Evolutionary conservation across 2,797 vertebrate genomes (phyloP), one percentile per base, ranked within the genome.

Genomic region (Salmo trutta): DNA sequence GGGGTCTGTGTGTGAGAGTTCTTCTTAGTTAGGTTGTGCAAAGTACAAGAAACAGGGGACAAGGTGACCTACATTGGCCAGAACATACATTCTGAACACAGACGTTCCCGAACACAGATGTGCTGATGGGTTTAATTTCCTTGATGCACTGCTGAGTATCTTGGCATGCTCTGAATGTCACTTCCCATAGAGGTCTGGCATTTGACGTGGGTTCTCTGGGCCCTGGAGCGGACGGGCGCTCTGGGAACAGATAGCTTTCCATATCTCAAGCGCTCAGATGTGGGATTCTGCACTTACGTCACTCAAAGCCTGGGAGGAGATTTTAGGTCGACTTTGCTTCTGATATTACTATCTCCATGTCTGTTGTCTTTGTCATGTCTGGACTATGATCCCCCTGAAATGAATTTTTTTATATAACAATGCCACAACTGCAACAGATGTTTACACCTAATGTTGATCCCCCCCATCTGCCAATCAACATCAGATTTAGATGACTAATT

Each of bases 101-200:
- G 59, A 64, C 5, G 17, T 19, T 19, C 53, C 53, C 5, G 17
- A 56, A 6, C 53, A 56, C 53, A 56, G 59, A 12, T 10, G 86
- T 71, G 80, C 80, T 85, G 87, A 90, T 81, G 78, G 80, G 90
- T 91, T 92, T 91, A 1, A 90, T 90, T 87, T 87, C 86, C 77
- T 90, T 81, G 85, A 87, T 87, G 86, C 83, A 72, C 78, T 76
- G 86, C 81, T 83, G 88, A 87, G 83, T 83, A 92, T 91, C 90
- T 93, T 91, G 88, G 89, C 91, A 89, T 80, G 81, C 79, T 86
- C 77, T 81, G 90, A 95, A 95, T 95, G 93, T 94, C 94, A 94
- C 88, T 90, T 93, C 83, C 91, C 93, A 89, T 83, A 81, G 90
- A 93, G 90, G 90, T 93, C 89, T 94, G 93, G 90, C 93, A 94